Conservation (phyloP, 1,140 invertebrate genomes). For the Pogonomyrmex barbatus region DNA sequence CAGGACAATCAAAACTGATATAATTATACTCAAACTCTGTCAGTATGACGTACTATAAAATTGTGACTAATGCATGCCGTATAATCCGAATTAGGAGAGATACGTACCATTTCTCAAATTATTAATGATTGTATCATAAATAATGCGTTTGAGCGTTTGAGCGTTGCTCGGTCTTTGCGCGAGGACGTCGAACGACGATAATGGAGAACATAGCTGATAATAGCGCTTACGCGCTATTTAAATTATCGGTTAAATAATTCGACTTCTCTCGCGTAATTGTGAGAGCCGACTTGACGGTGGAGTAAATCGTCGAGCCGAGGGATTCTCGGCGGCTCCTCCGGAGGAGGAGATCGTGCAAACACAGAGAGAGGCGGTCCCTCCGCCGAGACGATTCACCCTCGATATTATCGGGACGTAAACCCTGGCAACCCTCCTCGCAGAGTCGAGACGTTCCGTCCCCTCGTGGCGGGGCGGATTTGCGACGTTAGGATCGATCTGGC, state of each 20-base stretch:
- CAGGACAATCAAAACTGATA: not conserved
- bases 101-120: not conserved
- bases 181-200: too few relatives aligned
- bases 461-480: constrained; percentile 40
- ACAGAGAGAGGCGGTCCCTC: constrained; percentile 47
- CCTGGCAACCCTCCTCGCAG: constrained; percentile 34
- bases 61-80: not conserved
- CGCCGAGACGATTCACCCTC: constrained; percentile 48
- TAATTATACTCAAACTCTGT: constrained; percentile 32
- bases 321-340: not conserved
- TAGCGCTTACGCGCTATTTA: constrained; percentile 46
- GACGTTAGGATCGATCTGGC: constrained; percentile 53
- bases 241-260: constrained; percentile 58
- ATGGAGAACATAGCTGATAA: too few relatives aligned
- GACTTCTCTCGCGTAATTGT: not conserved
- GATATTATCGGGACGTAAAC: constrained; percentile 50
- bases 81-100: not conserved
- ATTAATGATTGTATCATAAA: not conserved
- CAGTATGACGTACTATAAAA: not conserved
- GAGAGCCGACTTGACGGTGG: not conserved
- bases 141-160: not conserved
- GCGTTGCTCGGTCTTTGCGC: too few relatives aligned
- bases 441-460: constrained; percentile 53
- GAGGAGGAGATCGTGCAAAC: constrained; percentile 43
- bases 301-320: constrained; percentile 18